These are phyloP conservation scores for Nephila pilipes DNA, from an alignment of 1,140 invertebrate species.

Conservation along the genomic window DNA sequence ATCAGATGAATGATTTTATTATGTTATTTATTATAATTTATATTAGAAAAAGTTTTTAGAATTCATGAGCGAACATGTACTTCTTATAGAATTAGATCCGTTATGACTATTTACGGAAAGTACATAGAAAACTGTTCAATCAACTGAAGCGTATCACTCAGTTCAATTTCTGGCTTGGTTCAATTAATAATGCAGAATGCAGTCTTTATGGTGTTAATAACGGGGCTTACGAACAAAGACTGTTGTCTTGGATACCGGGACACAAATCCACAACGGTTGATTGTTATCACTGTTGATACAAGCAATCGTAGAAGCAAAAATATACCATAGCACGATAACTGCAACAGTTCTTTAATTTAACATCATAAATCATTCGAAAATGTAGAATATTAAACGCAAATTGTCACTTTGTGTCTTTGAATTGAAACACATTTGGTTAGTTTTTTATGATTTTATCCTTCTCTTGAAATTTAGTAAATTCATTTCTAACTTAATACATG, in stretches of 20 bases:
- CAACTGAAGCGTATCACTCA: not conserved
- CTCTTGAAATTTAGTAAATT: too few species aligned
- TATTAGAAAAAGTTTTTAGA: too few species aligned
- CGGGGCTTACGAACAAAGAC: slow-evolving; percentile 3
- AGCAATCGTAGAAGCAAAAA: not conserved
- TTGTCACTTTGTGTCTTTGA: too few species aligned
- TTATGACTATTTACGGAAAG: not conserved
- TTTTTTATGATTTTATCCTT: too few species aligned
- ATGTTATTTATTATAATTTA: too few species aligned
- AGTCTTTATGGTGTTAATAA: slow-evolving; percentile 17
- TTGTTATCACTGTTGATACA: not conserved
- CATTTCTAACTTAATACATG: too few species aligned
- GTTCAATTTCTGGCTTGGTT: not conserved
- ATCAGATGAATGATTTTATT: too few species aligned
- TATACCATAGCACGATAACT: not conserved
- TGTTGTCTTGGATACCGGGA: slow-evolving; percentile 14
- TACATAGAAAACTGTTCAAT: not conserved
- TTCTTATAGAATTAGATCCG: too few species aligned
- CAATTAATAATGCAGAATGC: slow-evolving; percentile 35
- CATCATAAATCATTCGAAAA: too few species aligned
- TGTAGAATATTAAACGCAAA: too few species aligned
- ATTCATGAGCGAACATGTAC: not conserved
- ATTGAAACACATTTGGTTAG: too few species aligned
- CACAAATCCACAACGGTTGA: not conserved
- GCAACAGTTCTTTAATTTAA: not conserved